Evolutionary conservation across 1,140 invertebrate genomes (phyloP).

Genomic region (Cydia fagiglandana): DNA sequence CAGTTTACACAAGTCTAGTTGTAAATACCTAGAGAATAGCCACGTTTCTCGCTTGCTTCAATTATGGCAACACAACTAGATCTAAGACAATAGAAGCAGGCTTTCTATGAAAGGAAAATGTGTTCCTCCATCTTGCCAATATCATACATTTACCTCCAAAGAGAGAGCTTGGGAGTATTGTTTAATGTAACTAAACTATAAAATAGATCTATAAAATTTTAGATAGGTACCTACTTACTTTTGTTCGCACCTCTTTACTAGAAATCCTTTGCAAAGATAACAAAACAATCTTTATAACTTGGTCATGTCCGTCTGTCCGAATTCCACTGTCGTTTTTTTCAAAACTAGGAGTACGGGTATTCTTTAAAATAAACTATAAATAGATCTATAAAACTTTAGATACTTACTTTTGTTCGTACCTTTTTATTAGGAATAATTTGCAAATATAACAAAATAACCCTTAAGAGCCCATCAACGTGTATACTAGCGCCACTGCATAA

Average conservation of each 20-base stretch:
- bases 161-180: not conserved
- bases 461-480: no score
- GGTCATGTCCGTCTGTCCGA: no score
- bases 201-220: not conserved
- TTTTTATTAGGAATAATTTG: no score
- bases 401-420: no score
- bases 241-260: not conserved
- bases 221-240: not conserved
- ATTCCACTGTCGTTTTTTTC: no score
- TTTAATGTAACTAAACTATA: no score
- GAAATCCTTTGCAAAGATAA: not conserved
- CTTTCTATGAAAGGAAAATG: slow-evolving; percentile 7
- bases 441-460: no score
- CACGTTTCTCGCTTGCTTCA: not conserved
- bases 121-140: not conserved
- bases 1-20: not conserved
- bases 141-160: not conserved
- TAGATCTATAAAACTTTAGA: no score
- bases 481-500: no score
- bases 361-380: no score
- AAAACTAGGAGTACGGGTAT: no score
- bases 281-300: no score
- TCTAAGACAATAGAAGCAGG: slow-evolving; percentile 7
- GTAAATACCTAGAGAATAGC: not conserved
- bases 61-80: slow-evolving; percentile 6